Evolutionary conservation across 2,888 invertebrate species (phyloP).

Genomic region (Pollenia labialis): DNA sequence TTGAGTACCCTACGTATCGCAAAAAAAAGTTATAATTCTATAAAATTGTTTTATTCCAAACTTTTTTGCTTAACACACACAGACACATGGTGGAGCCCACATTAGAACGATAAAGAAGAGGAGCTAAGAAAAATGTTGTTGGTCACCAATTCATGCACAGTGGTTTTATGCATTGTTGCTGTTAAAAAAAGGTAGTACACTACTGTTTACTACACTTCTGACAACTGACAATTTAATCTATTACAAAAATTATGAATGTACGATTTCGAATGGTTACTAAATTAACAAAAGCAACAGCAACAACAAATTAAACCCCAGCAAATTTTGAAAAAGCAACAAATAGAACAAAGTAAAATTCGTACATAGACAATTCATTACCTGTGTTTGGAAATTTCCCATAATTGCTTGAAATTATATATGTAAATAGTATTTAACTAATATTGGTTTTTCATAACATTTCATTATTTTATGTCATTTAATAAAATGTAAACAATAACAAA

Average conservation of each 20-base stretch:
- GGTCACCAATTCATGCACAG: conserved; percentile 64
- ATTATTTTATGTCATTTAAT: background rate
- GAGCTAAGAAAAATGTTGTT: conserved; percentile 41
- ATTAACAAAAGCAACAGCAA: conserved; percentile 34
- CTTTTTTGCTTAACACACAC: conserved; percentile 41
- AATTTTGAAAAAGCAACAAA: background rate
- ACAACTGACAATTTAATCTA: conserved; percentile 66
- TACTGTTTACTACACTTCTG: conserved; percentile 65
- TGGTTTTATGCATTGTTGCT: conserved; percentile 63
- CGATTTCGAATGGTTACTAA: conserved; percentile 61
- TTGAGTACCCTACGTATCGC: conserved; percentile 61
- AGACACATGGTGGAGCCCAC: conserved; percentile 58
- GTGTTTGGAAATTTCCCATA: too few relatives aligned
- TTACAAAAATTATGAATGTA: conserved; percentile 66
- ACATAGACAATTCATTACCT: background rate
- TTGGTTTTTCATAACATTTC: background rate
- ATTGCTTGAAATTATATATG: too few relatives aligned
- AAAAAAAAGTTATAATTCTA: conserved; percentile 35
- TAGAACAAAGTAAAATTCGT: background rate
- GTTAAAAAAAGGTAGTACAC: conserved; percentile 65
- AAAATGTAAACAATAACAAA: conserved; percentile 23
- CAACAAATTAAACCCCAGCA: background rate
- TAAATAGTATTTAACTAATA: too few relatives aligned
- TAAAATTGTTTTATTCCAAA: conserved; percentile 33
- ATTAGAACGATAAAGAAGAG: conserved; percentile 49